phyloP scores from a whole-genome alignment of 2,113 vertebrate species.

The Sander lucioperca region DNA sequence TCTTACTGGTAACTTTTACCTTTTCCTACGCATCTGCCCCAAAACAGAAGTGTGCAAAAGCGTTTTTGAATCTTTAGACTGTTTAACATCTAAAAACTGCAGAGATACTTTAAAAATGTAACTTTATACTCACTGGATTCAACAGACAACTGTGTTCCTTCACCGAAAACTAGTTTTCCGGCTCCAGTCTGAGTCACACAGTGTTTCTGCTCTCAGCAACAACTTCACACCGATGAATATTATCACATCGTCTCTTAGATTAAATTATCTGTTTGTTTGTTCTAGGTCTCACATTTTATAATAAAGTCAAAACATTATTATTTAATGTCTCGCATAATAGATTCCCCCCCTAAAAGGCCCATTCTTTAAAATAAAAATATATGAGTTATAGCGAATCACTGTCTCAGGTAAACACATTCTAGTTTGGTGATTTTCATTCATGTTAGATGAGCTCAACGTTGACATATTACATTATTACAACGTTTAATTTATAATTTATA shows the following conservation, averaged over 20 bases:
- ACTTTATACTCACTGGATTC: conserved; percentile 26
- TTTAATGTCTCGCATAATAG: background rate
- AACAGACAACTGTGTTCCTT: conserved; percentile 21
- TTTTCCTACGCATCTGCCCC: no score
- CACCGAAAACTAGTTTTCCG: background rate
- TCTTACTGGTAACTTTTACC: no score
- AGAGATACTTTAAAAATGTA: background rate
- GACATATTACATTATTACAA: background rate
- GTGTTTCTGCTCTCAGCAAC: fast-evolving
- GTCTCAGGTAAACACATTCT: background rate
- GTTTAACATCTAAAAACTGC: background rate
- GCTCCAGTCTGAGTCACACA: conserved; percentile 20
- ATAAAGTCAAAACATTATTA: background rate
- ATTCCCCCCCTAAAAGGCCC: background rate
- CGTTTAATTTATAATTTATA: no score
- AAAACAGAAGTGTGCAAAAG: no score
- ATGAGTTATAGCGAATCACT: background rate
- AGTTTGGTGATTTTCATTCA: no score
- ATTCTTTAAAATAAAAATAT: background rate
- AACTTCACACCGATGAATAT: conserved; percentile 1
- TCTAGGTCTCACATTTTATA: background rate
- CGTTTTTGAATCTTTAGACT: no score
- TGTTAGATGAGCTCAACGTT: background rate
- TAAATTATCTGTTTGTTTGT: background rate
- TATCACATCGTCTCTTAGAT: background rate